Percentiles rank a stretch among this genome's conserved stretches.
These are phyloP conservation scores for Cryptocheilus praepositus DNA, from an alignment of 2,888 invertebrate genomes.

Conservation along the genomic window DNA sequence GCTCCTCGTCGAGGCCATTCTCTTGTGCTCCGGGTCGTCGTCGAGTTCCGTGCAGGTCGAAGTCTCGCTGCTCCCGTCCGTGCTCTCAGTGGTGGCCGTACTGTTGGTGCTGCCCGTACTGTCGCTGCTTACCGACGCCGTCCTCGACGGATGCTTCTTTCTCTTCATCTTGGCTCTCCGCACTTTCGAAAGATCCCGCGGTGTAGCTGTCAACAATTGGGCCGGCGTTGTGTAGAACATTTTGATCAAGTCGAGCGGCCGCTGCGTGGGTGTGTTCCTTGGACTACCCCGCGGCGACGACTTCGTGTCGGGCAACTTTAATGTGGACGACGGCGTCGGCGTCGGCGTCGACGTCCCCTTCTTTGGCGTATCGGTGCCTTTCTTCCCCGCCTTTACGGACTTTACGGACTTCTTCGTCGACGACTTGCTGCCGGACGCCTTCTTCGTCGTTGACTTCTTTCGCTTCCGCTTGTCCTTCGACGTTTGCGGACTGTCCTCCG, in stretches of 20 bases:
- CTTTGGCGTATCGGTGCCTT: constrained; percentile 15
- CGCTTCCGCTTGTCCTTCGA: constrained; percentile 68
- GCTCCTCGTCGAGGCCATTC: constrained; percentile 84
- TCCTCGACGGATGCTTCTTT: constrained; percentile 65
- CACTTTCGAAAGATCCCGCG: constrained; percentile 70
- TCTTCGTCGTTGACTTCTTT: constrained; percentile 64
- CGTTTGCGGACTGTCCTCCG: constrained; percentile 53
- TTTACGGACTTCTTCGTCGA: not conserved
- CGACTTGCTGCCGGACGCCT: constrained; percentile 17
- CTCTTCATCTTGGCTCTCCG: constrained; percentile 69
- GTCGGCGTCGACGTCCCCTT: constrained; percentile 43
- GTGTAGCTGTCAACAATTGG: constrained; percentile 69
- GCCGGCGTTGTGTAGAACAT: constrained; percentile 72
- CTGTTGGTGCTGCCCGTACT: constrained; percentile 69
- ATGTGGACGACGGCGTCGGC: constrained; percentile 41
- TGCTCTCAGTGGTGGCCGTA: constrained; percentile 62
- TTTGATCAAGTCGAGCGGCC: constrained; percentile 68
- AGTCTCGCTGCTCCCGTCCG: constrained; percentile 65
- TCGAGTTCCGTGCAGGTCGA: constrained; percentile 73
- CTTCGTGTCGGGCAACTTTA: constrained; percentile 46
- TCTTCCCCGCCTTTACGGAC: not conserved
- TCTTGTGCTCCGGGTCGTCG: constrained; percentile 76
- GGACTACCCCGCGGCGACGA: constrained; percentile 52
- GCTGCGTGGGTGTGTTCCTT: constrained; percentile 60
- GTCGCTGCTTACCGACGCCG: constrained; percentile 68